Evolutionary conservation across 2,797 vertebrate species (phyloP), one percentile per base, ranked within the genome.

Genomic region (Lacerta viridis): DNA sequence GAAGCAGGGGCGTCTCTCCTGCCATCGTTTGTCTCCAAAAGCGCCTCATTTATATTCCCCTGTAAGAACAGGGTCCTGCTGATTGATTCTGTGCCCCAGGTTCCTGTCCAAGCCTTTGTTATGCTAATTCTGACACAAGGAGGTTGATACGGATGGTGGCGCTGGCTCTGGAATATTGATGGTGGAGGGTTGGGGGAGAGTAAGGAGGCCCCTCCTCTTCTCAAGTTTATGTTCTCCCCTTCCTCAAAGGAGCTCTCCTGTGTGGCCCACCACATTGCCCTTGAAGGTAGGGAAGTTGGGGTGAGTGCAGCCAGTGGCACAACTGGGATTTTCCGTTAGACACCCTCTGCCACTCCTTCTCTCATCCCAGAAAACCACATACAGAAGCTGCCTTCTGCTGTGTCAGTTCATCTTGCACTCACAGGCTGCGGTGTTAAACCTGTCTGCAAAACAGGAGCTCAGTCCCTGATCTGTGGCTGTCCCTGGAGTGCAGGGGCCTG

Each of bases 21-120:
- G 72, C 72, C 87, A 55, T 29, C 66, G 2, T 27, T 46, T 23
- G 23, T 29, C 61, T 78, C 23, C 85, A 17, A 29, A 64, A 36
- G 55, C 11, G 10, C 43, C 84, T 77, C 79, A 76, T 86, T 83
- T 68, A 29, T n/a, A 71, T 77, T 76, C 84, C 17, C 41, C 69
- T 5, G 7, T 72, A n/a, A n/a, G 78, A 75, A 29, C 25, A 5
- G 69, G 83, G 72, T 55, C 79, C n/a, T 7, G 1, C 39, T 81
- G 88, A 89, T 82, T 61, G 84, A 86, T 83, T 61, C 78, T 41
- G 2, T 59, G 84, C 71, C 79, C 78, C 5, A 8, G 84, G 64
- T 69, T 55, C 84, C 79, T 61, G 66, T 78, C 88, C 88, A 83
- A 41, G 64, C 55, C 80, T 90, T 86, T 90, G 84, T 86, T 43